Percentiles rank a stretch among this genome's conserved stretches.
phyloP scores from a whole-genome alignment of 2,113 vertebrate genomes.

The Empidonax alnorum region DNA sequence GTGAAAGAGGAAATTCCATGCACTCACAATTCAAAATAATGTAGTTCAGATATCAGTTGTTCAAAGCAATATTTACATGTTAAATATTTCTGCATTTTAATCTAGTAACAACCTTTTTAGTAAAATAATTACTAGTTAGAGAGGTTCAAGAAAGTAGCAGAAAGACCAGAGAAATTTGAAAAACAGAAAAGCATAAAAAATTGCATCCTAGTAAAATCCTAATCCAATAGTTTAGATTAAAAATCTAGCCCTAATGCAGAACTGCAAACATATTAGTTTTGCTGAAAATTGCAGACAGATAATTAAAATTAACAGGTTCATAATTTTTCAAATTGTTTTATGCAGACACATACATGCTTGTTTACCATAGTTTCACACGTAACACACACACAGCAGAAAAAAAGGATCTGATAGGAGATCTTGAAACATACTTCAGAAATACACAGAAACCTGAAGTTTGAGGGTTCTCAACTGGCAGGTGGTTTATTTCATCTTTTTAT shows the following conservation, averaged over 20 bases:
- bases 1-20: neutral
- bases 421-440: neutral
- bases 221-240: neutral
- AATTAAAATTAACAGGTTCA: neutral
- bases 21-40: neutral
- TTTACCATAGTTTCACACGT: neutral
- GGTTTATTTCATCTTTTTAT: neutral
- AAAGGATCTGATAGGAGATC: neutral
- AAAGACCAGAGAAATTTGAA: neutral
- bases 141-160: neutral
- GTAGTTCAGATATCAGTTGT: neutral
- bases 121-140: neutral
- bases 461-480: neutral
- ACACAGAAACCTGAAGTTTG: neutral
- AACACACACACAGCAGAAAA: neutral
- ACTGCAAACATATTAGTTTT: neutral
- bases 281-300: neutral
- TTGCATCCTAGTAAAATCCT: neutral
- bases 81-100: neutral
- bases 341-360: neutral
- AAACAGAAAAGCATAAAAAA: neutral
- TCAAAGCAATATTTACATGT: neutral
- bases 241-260: neutral
- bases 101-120: neutral
- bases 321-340: neutral